These are phyloP conservation scores for Phasianus colchicus DNA, from an alignment of 2,113 vertebrate species.

Conservation along the genomic window DNA sequence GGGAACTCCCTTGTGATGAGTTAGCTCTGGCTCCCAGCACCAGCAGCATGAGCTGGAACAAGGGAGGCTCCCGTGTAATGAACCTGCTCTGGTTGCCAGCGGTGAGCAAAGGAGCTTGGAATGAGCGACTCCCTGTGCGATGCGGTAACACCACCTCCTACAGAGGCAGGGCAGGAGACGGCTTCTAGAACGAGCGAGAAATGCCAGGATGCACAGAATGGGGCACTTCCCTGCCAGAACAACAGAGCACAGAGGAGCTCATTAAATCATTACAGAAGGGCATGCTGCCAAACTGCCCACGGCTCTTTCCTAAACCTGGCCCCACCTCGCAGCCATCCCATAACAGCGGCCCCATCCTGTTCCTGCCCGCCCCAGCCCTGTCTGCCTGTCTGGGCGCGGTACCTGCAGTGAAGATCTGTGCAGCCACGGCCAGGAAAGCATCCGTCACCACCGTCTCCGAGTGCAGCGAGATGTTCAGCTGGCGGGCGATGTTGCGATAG, in stretches of 20 bases:
- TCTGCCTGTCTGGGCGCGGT: background rate
- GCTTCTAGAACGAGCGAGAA: conserved; percentile 18
- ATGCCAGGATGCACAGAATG: background rate
- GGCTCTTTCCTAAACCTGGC: background rate
- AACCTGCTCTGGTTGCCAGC: background rate
- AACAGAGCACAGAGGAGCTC: background rate
- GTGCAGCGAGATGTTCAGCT: conserved; percentile 91
- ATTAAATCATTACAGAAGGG: conserved; percentile 17
- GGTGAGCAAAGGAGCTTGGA: conserved; percentile 37
- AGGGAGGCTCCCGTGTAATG: conserved; percentile 37
- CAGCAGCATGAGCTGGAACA: background rate
- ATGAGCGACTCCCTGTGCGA: background rate
- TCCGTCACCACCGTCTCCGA: conserved; percentile 90
- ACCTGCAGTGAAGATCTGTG: conserved; percentile 96
- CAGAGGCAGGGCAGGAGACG: background rate
- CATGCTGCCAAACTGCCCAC: background rate
- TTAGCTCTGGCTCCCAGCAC: conserved; percentile 31
- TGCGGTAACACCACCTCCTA: conserved; percentile 10
- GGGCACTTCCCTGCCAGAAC: background rate
- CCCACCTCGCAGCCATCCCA: conserved; percentile 20
- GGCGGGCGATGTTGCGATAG: conserved; percentile 91
- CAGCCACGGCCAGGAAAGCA: conserved; percentile 92
- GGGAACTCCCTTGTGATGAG: conserved; percentile 42
- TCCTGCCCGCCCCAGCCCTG: background rate
- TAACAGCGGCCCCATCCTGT: background rate